Base-by-base conservation (phyloP, 2,797 vertebrate genomes). In the Spinibarbus caldwelli region DNA sequence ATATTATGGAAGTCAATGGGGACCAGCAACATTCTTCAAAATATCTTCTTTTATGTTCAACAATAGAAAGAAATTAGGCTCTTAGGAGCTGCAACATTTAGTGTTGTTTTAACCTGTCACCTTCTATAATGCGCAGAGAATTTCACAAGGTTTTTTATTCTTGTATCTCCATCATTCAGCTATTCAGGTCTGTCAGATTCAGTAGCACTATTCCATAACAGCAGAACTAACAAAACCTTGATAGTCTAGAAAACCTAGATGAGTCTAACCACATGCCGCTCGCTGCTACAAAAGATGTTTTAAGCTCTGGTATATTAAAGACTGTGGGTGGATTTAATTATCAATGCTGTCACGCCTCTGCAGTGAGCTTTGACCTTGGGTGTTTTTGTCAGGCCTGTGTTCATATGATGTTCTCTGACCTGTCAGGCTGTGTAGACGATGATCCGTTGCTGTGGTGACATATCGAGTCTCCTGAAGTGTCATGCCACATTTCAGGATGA, bases 301-400 rank as follows among this genome's bases (percentile, higher is more conserved):
- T 67, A 67, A 80, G 26, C 75, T 41, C 23, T 57, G 64, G 45
- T 52, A 21, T 83, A 66, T 83, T 76, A 52, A 84, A 59, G 36
- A 31, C n/a, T 6, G 75, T 84, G 83, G 83, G 75, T 78, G 83
- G 83, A 78, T 78, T 78, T 84, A 78, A 84, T 84, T 57, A 54
- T 78, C 62, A 57, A 6, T 12, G 43, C 71, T 76, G 82, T 83
- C 71, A 76, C 71, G 82, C 75, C 79, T 86, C 67, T 78, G 67
- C 76, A 73, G 41, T 72, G 78, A 83, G 86, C 78, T 79, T 78
- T 86, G 86, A 86, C 86, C 86, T 84, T 86, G 86, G 76, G 21
- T 73, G 75, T 84, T 66, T 82, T 72, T 82, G 66, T 41, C 43
- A 82, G 72, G 78, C 31, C 36, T 45, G 38, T 79, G 84, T 72